phyloP scores from a whole-genome alignment of 2,797 vertebrate genomes.

The Spheniscus humboldti region DNA sequence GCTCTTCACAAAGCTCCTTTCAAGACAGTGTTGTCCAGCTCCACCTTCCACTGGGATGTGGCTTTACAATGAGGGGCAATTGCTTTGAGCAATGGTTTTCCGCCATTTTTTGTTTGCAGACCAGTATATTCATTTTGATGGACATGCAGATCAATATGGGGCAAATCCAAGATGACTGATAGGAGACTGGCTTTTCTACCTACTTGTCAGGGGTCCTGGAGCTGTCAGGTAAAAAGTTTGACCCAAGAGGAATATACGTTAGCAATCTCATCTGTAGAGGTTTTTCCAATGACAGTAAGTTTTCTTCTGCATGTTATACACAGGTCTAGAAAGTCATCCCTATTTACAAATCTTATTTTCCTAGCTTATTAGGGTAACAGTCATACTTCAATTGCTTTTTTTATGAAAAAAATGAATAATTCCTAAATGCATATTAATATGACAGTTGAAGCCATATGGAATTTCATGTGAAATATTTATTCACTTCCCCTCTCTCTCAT shows the following conservation, averaged over 20 bases:
- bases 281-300: not conserved
- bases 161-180: not conserved
- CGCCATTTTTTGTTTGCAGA: not conserved
- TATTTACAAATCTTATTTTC: not conserved
- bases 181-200: not conserved
- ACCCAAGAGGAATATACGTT: not conserved
- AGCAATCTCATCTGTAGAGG: not conserved
- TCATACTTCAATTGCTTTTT: not conserved
- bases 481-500: not conserved
- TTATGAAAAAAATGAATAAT: not conserved
- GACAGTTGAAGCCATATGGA: not conserved
- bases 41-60: not conserved
- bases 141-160: not conserved
- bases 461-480: slow-evolving; percentile 5
- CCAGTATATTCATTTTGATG: not conserved
- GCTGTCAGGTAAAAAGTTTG: not conserved
- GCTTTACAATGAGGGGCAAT: not conserved
- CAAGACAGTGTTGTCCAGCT: not conserved
- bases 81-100: not conserved
- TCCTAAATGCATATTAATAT: not conserved
- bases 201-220: not conserved
- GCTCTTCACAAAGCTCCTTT: not conserved
- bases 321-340: not conserved
- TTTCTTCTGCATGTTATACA: not conserved
- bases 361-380: not conserved